Evolutionary conservation across 2,888 invertebrate species (phyloP).

Genomic region (Oithona nana): DNA sequence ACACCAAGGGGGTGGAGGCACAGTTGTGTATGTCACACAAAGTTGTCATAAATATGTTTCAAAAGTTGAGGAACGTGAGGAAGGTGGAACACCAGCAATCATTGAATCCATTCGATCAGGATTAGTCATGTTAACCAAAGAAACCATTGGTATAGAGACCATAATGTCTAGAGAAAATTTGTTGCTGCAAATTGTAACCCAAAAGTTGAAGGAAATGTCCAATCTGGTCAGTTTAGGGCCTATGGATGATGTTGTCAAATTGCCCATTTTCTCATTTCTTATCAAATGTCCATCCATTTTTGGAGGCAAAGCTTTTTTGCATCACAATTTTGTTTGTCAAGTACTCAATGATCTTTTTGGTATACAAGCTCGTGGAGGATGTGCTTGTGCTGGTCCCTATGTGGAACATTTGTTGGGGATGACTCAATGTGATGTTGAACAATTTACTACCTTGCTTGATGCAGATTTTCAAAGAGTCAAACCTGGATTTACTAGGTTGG

Average conservation of each 20-base stretch:
- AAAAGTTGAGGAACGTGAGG: conserved; percentile 41
- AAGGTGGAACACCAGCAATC: conserved; percentile 50
- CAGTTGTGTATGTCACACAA: conserved; percentile 34
- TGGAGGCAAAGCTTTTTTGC: conserved; percentile 53
- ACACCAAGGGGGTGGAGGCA: conserved; percentile 35
- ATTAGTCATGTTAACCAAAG: conserved; percentile 63
- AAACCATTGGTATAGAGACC: conserved; percentile 49
- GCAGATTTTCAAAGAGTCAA: conserved; percentile 37
- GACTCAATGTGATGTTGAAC: conserved; percentile 35
- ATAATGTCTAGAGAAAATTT: conserved; percentile 38
- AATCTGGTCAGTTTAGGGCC: conserved; percentile 20
- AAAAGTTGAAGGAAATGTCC: conserved; percentile 2
- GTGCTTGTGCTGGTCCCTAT: conserved; percentile 63
- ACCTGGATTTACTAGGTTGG: conserved; percentile 68
- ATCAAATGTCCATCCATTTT: conserved; percentile 51
- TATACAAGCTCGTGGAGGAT: conserved; percentile 53
- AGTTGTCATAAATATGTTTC: conserved; percentile 34
- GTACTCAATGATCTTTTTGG: conserved; percentile 78
- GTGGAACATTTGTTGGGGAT: conserved; percentile 68
- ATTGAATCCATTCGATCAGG: conserved; percentile 66
- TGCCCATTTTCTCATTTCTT: conserved; percentile 69
- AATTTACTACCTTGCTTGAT: conserved; percentile 34
- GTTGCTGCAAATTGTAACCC: conserved; percentile 21
- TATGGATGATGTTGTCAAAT: conserved; percentile 20
- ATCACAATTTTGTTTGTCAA: conserved; percentile 69